Conservation (phyloP, 2,888 invertebrate genomes). For the Tetheella fluctuosa region DNA sequence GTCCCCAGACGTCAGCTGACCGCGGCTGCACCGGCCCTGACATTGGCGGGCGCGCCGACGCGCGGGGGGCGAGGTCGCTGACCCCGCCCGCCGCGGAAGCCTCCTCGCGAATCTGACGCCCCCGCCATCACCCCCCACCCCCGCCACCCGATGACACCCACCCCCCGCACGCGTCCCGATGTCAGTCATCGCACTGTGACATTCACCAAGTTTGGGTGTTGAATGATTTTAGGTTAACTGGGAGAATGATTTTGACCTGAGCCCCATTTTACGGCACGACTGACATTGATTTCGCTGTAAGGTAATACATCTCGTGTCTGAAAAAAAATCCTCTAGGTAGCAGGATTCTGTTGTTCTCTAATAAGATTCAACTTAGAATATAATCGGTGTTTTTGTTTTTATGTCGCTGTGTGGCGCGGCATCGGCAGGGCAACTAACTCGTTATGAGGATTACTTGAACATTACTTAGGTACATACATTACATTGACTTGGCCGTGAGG, state of each 20-base stretch:
- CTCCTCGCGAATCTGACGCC: conserved; percentile 73
- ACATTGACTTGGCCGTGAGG: too few relatives aligned
- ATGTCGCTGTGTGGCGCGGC: not conserved
- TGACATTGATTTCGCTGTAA: not conserved
- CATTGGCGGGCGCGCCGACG: conserved; percentile 80
- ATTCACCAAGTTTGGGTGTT: conserved; percentile 63
- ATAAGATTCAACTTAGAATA: conserved; percentile 1
- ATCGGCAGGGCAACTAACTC: not conserved
- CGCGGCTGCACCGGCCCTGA: conserved; percentile 84
- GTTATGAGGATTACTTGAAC: not conserved
- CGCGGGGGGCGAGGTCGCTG: conserved; percentile 75
- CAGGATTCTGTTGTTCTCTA: not conserved
- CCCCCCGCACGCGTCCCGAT: conserved; percentile 26
- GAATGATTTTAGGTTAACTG: conserved; percentile 57
- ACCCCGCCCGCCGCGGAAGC: conserved; percentile 79
- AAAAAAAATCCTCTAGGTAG: not conserved
- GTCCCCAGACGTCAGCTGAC: conserved; percentile 83
- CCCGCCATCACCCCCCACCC: conserved; percentile 41
- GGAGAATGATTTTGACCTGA: conserved; percentile 14
- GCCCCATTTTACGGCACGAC: not conserved
- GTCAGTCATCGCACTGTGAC: conserved; percentile 50
- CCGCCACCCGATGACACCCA: conserved; percentile 24
- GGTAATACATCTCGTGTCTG: not conserved
- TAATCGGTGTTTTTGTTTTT: not conserved
- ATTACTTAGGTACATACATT: not conserved